These are phyloP conservation scores for Bathybates hornii DNA, from an alignment of 2,113 vertebrate species.

Conservation along the genomic window DNA sequence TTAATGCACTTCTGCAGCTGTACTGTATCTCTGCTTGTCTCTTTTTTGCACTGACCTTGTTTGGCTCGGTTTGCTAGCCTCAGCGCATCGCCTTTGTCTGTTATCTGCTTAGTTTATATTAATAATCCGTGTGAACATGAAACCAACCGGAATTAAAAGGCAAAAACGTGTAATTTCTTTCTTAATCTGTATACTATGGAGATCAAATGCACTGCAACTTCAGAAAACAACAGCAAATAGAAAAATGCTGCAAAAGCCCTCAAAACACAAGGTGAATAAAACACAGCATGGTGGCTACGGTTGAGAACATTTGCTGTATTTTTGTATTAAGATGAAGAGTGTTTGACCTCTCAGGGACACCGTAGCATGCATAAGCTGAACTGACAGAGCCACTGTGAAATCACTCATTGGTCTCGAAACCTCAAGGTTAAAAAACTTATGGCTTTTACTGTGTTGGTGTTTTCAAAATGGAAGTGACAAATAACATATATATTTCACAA, in stretches of 20 bases:
- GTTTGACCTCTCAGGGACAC: neutral
- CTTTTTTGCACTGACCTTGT: neutral
- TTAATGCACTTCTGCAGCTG: slow-evolving; percentile 4
- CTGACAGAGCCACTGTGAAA: neutral
- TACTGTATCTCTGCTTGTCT: neutral
- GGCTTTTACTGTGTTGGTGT: neutral
- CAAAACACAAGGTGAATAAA: neutral
- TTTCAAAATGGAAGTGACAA: neutral
- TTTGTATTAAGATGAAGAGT: neutral
- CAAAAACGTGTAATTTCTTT: neutral
- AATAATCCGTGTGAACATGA: neutral
- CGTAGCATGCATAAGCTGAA: neutral
- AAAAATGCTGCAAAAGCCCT: neutral
- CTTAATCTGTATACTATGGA: neutral
- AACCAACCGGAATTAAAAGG: neutral
- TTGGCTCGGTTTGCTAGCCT: neutral
- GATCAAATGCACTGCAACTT: neutral
- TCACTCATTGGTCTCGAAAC: neutral
- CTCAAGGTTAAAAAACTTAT: neutral
- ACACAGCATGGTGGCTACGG: rapidly evolving
- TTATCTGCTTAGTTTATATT: neutral
- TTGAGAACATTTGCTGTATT: neutral
- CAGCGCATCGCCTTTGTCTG: neutral
- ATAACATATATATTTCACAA: neutral
- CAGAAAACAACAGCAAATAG: neutral